phyloP scores from a whole-genome alignment of 2,797 vertebrate species.

The Caiman crocodilus region DNA sequence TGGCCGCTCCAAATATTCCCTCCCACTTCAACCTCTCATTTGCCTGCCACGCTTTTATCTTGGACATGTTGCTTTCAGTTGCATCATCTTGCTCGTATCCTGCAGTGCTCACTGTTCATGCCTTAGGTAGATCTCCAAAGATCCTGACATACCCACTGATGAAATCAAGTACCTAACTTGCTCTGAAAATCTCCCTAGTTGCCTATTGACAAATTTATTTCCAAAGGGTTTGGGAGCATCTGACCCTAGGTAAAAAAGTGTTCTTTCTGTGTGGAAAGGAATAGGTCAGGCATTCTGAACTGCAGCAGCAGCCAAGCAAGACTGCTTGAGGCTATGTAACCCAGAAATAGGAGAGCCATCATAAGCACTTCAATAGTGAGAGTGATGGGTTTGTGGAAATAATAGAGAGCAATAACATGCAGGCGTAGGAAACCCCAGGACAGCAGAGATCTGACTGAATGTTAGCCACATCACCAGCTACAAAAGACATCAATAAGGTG shows the following conservation, averaged over 20 bases:
- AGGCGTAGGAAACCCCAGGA: neutral
- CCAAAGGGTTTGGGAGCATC: too few species aligned
- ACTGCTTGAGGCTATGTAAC: neutral
- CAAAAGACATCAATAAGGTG: conserved; percentile 11
- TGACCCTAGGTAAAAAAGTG: neutral
- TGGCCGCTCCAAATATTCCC: neutral
- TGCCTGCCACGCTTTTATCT: too few species aligned
- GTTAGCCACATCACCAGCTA: conserved; percentile 19
- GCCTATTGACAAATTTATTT: too few species aligned
- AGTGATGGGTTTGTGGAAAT: neutral
- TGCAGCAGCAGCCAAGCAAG: neutral
- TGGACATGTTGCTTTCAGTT: neutral
- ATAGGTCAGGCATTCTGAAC: neutral
- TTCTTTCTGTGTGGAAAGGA: neutral
- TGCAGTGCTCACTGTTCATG: neutral
- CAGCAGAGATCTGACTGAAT: neutral
- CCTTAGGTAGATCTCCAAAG: neutral
- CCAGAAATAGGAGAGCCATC: neutral
- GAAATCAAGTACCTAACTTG: neutral
- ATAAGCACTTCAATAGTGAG: neutral
- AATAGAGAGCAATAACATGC: neutral
- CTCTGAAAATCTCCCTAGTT: neutral
- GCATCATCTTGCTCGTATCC: neutral
- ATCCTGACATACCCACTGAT: neutral
- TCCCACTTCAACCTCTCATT: neutral